phyloP scores from a whole-genome alignment of 2,797 vertebrate genomes.

The Neosilurus mollespiculum region DNA sequence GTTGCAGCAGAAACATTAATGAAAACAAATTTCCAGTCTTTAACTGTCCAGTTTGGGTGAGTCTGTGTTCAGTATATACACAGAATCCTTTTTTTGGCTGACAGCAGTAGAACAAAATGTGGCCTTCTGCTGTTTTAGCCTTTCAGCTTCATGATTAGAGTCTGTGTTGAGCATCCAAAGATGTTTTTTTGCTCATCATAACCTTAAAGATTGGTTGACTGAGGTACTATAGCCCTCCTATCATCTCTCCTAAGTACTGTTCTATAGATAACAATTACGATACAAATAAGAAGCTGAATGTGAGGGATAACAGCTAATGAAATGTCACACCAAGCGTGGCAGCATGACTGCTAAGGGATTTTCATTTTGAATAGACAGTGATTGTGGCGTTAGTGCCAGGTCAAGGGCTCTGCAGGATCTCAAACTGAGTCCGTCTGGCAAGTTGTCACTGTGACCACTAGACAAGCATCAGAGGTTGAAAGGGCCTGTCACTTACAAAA shows the following conservation, averaged over 20 bases:
- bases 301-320: conserved; percentile 21
- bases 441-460: conserved; percentile 26
- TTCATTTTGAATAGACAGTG: conserved; percentile 30
- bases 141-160: background rate
- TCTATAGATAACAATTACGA: background rate
- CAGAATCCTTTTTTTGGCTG: background rate
- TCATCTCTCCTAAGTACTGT: background rate
- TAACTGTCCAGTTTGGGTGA: background rate
- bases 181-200: background rate
- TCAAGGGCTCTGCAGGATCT: conserved; percentile 41
- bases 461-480: conserved; percentile 26
- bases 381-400: conserved; percentile 12
- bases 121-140: background rate
- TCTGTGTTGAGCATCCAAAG: background rate
- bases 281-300: background rate
- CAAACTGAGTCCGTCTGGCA: conserved; percentile 54
- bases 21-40: background rate
- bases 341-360: conserved; percentile 21
- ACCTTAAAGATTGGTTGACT: background rate
- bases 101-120: background rate
- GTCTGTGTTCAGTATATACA: background rate
- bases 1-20: background rate
- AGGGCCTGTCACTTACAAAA: conserved; percentile 27
- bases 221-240: background rate
- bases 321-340: background rate